Percentiles rank a stretch among this genome's conserved stretches.
phyloP scores from a whole-genome alignment of 2,888 invertebrate species.

The Pheosia gnoma region DNA sequence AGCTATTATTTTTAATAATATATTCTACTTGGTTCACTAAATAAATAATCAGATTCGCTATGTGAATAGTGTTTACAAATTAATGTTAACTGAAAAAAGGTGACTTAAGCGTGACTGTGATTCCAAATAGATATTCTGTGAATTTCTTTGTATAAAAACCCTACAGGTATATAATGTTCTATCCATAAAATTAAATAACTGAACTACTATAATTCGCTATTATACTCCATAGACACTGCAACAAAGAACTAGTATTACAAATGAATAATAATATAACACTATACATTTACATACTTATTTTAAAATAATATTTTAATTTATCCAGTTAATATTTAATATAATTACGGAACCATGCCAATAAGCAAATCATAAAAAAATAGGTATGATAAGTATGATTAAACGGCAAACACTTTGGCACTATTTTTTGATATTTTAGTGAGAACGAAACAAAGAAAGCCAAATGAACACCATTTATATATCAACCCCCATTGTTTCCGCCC shows the following conservation, averaged over 20 bases:
- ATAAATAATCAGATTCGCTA: background rate
- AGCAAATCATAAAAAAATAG: background rate
- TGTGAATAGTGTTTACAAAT: background rate
- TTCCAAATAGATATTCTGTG: background rate
- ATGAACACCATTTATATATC: background rate
- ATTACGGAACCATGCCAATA: background rate
- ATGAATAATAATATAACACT: background rate
- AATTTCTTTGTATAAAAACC: no score
- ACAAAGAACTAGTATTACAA: background rate
- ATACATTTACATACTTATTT: no score
- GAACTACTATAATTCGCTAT: no score
- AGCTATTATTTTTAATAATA: background rate
- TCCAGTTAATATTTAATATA: no score
- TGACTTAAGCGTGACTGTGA: background rate
- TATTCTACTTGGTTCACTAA: background rate
- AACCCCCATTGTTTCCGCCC: conserved; percentile 2
- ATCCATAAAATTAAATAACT: no score
- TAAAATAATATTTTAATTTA: no score
- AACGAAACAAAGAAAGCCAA: conserved; percentile 2
- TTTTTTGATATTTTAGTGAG: background rate
- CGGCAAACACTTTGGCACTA: background rate
- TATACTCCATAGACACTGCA: background rate
- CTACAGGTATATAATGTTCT: no score
- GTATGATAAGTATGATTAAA: background rate
- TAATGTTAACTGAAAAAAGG: background rate